These are phyloP conservation scores for Pangasius djambal DNA, from an alignment of 2,797 vertebrate genomes.

Conservation along the genomic window DNA sequence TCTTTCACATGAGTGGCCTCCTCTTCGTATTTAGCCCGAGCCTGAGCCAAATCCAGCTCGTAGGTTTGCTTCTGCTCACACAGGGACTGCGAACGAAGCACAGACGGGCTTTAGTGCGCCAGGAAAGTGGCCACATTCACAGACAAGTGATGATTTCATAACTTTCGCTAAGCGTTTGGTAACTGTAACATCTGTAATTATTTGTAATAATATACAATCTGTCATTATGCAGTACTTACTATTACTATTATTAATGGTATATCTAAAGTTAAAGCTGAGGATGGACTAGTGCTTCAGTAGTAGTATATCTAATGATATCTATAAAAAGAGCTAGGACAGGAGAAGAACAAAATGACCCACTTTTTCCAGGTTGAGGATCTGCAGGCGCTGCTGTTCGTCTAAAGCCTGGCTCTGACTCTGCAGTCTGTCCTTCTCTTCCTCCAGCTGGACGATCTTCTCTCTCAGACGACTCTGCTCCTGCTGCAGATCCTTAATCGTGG, in stretches of 20 bases:
- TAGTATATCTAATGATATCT: not conserved
- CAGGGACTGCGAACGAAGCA: slow-evolving; percentile 77
- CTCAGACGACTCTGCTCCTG: slow-evolving; percentile 89
- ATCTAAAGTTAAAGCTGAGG: not conserved
- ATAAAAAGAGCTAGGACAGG: not conserved
- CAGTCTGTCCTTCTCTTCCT: slow-evolving; percentile 88
- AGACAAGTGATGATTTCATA: not conserved
- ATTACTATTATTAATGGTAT: not conserved
- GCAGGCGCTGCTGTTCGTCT: slow-evolving; percentile 90
- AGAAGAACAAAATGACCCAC: slow-evolving; percentile 63
- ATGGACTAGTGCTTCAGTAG: not conserved
- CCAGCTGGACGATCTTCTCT: slow-evolving; percentile 87
- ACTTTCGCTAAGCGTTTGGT: not conserved
- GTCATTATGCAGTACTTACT: not conserved
- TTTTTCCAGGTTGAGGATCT: slow-evolving; percentile 90
- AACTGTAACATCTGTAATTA: not conserved
- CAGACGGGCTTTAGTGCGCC: not conserved
- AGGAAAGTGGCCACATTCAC: not conserved
- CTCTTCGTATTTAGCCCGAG: slow-evolving; percentile 86
- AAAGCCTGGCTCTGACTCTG: slow-evolving; percentile 89
- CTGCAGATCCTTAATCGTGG: slow-evolving; percentile 94
- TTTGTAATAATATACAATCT: not conserved
- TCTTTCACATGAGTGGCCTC: slow-evolving; percentile 86
- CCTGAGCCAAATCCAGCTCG: slow-evolving; percentile 88
- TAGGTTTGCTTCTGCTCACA: slow-evolving; percentile 92